phyloP scores from a whole-genome alignment of 2,113 vertebrate genomes.

The Ictalurus furcatus region DNA sequence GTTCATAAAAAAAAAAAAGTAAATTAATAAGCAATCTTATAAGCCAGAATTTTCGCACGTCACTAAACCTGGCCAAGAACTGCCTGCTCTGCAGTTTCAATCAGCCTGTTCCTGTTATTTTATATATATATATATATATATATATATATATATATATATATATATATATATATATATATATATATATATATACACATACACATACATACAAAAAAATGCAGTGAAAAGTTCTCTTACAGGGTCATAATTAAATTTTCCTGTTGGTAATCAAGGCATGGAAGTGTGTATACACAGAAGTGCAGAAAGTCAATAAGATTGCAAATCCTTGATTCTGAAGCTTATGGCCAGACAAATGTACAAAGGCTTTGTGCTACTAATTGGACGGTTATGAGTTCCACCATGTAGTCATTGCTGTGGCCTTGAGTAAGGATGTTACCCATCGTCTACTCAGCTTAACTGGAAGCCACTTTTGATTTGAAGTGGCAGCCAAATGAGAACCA shows the following conservation, averaged over 20 bases:
- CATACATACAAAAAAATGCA: too few species aligned
- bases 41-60: not conserved
- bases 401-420: not conserved
- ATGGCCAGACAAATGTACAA: not conserved
- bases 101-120: too few species aligned
- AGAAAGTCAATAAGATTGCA: not conserved
- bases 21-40: not conserved
- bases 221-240: not conserved
- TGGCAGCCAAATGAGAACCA: not conserved
- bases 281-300: not conserved
- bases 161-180: too few species aligned
- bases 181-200: too few species aligned
- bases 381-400: not conserved
- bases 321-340: not conserved
- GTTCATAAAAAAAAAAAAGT: not conserved
- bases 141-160: too few species aligned
- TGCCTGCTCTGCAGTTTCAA: not conserved
- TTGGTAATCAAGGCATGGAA: not conserved
- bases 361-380: not conserved
- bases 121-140: too few species aligned
- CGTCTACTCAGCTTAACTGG: not conserved
- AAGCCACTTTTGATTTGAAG: not conserved
- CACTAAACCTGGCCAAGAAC: too few species aligned
- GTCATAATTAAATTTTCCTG: not conserved
- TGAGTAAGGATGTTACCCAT: not conserved